These are phyloP conservation scores for Monopis laevigella DNA, from an alignment of 2,888 invertebrate species.

Conservation along the genomic window DNA sequence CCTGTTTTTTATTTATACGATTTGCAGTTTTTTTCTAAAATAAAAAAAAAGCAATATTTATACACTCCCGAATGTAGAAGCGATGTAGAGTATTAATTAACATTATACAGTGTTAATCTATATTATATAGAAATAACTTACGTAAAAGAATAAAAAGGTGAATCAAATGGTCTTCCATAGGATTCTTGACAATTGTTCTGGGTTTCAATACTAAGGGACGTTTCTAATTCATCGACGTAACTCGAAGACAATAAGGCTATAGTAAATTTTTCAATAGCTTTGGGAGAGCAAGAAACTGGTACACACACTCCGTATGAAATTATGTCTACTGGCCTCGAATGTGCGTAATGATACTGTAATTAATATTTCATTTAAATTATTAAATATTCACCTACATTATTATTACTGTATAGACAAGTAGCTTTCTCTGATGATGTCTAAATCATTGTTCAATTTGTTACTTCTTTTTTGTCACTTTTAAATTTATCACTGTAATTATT, in stretches of 20 bases:
- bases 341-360: slow-evolving; percentile 36
- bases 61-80: no score
- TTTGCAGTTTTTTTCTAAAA: no score
- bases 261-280: slow-evolving; percentile 37
- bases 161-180: slow-evolving; percentile 30
- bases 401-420: no score
- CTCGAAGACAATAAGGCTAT: slow-evolving; percentile 40
- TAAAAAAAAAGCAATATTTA: no score
- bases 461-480: no score
- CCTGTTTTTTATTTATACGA: no score
- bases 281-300: slow-evolving; percentile 48
- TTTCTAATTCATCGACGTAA: slow-evolving; percentile 44
- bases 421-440: no score
- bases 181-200: slow-evolving; percentile 38
- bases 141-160: slow-evolving; percentile 39
- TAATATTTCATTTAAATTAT: slow-evolving; percentile 19
- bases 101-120: no score
- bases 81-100: no score
- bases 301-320: slow-evolving; percentile 67
- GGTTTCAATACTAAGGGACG: slow-evolving; percentile 35
- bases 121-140: no score
- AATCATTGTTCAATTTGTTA: no score
- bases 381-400: slow-evolving; percentile 14
- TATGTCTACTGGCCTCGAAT: slow-evolving; percentile 39
- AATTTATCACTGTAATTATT: no score